Evolutionary conservation across 2,888 invertebrate species (phyloP), one percentile per base, ranked within the genome.

Genomic region (Trichopria drosophilae): DNA sequence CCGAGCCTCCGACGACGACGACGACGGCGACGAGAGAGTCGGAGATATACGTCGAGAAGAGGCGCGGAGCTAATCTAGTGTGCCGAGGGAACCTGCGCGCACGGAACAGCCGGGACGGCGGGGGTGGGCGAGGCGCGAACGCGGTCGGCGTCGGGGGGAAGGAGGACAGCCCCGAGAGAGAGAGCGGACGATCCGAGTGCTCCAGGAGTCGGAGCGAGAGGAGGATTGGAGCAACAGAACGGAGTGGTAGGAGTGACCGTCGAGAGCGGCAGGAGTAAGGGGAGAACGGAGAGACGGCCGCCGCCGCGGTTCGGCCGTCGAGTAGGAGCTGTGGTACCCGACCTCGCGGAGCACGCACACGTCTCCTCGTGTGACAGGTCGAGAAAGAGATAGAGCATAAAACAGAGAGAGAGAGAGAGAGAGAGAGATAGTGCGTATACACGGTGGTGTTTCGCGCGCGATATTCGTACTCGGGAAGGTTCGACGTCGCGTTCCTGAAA

Each of bases 241-340:
- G 55, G 49, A 55, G 48, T 34, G 52, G 49, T 56, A 15, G 45
- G 36, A 29, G 19, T 26, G 22, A 20, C n/a, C 34, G 28, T 37
- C 19, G 47, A 15, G 39, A 46, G 35, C 42, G 10, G 28, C 18
- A 32, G 6, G 28, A 16, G 6, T 3, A 35, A 51, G 48, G 34
- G 22, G 37, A 26, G 42, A 49, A 29, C 28, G 55, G 29, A 31
- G 41, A 49, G 19, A 36, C 43, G 34, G 40, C 35, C 34, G 28
- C 19, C 34, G 29, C 23, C 24, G 35, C 10, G 48, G 20, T 16
- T 39, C 23, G 10, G 48, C 28, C 41, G 24, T 34, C 18, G 52
- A 40, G 29, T n/a, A 32, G 51, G 37, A 50, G 48, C 47, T 48
- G 52, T 53, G 53, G 31, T 45, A 51, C 22, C 42, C 51, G 43